A percentile compares a stretch with the other conserved stretches of the same genome.
Conservation (phyloP, 2,113 vertebrate species). For the Heloderma charlesbogerti region DNA sequence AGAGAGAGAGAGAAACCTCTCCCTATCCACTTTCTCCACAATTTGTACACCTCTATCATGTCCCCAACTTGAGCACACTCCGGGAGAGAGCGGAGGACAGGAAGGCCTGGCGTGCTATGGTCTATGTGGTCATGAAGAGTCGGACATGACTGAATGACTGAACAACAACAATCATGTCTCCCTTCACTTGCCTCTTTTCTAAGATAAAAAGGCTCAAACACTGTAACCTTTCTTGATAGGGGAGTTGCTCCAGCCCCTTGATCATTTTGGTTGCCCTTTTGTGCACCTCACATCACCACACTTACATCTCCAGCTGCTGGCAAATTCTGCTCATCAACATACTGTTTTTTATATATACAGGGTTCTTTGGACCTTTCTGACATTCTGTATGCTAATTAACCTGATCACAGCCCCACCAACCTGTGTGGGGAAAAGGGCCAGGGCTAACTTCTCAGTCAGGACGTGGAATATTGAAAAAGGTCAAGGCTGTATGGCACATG, state of each 20-base stretch:
- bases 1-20: background rate
- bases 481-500: slow-evolving; percentile 42
- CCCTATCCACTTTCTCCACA: background rate
- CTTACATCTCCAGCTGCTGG: background rate
- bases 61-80: no score
- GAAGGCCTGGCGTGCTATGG: no score
- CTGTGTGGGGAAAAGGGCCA: slow-evolving; percentile 12
- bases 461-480: slow-evolving; percentile 61
- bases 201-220: background rate
- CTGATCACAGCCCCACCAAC: slow-evolving; percentile 28
- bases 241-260: background rate
- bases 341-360: background rate
- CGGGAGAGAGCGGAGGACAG: no score
- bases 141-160: no score
- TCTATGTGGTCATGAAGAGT: no score
- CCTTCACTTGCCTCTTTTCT: background rate
- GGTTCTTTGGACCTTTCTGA: slow-evolving; percentile 60
- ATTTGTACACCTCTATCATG: background rate
- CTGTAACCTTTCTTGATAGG: no score
- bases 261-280: background rate
- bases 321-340: background rate
- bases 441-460: slow-evolving; percentile 47
- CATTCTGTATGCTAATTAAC: slow-evolving; percentile 48
- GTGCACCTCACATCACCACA: background rate
- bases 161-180: no score